Evolutionary conservation across 2,113 vertebrate genomes (phyloP).

Genomic region (Pachycephala philippinensis): DNA sequence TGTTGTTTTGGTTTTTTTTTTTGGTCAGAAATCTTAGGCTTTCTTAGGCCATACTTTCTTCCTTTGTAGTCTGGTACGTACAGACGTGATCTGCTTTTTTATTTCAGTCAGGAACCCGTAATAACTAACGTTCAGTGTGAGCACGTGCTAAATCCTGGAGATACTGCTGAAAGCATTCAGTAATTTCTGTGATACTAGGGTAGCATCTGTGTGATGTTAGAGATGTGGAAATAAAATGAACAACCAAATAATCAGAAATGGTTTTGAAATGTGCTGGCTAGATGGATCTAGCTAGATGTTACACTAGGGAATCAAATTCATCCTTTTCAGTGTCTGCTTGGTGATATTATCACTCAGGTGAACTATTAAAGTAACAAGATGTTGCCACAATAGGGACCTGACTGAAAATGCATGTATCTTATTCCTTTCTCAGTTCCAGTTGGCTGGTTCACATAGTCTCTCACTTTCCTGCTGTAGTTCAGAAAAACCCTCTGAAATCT

Average conservation of each 20-base stretch:
- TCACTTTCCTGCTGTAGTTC: conserved; percentile 2
- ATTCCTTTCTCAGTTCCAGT: conserved; percentile 52
- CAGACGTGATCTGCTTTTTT: not conserved
- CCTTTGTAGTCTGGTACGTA: not conserved
- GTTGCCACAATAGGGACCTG: conserved; percentile 22
- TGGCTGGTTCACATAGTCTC: conserved; percentile 26
- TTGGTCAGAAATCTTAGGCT: not conserved
- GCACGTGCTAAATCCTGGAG: not conserved
- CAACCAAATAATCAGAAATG: conserved; percentile 2
- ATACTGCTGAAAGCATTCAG: not conserved
- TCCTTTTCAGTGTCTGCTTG: not conserved
- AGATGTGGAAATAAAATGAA: conserved; percentile 41
- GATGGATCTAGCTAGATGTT: conserved; percentile 3
- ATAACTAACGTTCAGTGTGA: not conserved
- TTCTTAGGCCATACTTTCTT: not conserved
- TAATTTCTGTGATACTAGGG: not conserved
- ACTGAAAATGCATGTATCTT: conserved; percentile 54
- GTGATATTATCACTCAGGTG: conserved; percentile 31
- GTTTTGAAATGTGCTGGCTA: conserved; percentile 25
- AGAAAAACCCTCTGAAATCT: conserved; percentile 3
- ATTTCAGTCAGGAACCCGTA: not conserved
- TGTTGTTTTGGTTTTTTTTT: too few relatives aligned
- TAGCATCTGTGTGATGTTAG: not conserved
- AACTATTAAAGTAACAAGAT: conserved; percentile 41
- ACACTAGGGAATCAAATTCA: conserved; percentile 34